Conservation (phyloP, 2,113 vertebrate genomes). For the Todiramphus saurophagus region DNA sequence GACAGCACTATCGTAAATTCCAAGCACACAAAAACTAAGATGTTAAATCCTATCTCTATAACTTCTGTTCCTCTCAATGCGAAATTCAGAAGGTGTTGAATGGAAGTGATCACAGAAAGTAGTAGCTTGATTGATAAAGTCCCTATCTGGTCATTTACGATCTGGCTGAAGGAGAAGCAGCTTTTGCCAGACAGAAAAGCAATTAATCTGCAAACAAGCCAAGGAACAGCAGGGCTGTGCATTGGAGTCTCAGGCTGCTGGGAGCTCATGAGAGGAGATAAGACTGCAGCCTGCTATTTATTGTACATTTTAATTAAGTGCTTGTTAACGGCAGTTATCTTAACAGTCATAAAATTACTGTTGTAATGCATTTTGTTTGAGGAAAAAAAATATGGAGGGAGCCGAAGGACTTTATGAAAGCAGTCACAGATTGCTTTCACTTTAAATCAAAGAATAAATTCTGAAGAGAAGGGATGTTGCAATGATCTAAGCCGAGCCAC, state of each 20-base stretch:
- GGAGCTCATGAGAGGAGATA: constrained; percentile 93
- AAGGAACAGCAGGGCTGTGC: constrained; percentile 94
- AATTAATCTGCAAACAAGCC: constrained; percentile 99
- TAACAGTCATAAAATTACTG: constrained; percentile 99
- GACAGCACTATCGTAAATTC: constrained; percentile 61
- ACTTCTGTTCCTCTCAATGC: constrained; percentile 71
- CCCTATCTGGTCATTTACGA: constrained; percentile 99
- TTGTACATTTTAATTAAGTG: constrained; percentile 99
- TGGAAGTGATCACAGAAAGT: constrained; percentile 81
- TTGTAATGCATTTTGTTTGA: constrained; percentile 99
- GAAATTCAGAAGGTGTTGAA: constrained; percentile 79
- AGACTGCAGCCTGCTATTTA: constrained; percentile 97
- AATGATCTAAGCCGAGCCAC: constrained; percentile 91
- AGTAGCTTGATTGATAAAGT: constrained; percentile 95
- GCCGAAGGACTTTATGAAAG: constrained; percentile 89
- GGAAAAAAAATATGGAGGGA: constrained; percentile 88
- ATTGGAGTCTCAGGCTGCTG: constrained; percentile 89
- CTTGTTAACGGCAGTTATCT: constrained; percentile 99
- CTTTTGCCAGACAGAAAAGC: constrained; percentile 97
- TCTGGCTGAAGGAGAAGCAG: constrained; percentile 93
- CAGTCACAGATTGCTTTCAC: constrained; percentile 97
- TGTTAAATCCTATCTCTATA: constrained; percentile 67
- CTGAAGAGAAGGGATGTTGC: constrained; percentile 92
- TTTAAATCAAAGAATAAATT: constrained; percentile 99
- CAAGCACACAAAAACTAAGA: constrained; percentile 66